Conservation (phyloP, 2,888 invertebrate species). For the Electrophaes corylata region DNA sequence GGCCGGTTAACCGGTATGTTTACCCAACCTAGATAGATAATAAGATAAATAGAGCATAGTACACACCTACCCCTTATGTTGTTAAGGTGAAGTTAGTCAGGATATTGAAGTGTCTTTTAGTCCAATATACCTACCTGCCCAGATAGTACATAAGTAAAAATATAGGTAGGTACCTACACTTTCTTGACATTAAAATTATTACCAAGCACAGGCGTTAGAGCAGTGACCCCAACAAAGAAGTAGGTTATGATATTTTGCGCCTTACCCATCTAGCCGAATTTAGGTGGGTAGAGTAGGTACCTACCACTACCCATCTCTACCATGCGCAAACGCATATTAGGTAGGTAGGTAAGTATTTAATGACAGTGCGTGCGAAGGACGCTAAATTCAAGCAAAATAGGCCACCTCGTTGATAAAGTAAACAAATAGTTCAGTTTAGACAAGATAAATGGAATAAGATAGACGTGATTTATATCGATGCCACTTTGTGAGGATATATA, state of each 20-base stretch:
- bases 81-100: too few species aligned
- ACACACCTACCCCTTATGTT: too few species aligned
- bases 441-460: conserved; percentile 42
- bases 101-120: too few species aligned
- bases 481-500: conserved; percentile 12
- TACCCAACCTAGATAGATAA: too few species aligned
- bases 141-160: too few species aligned
- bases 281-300: too few species aligned
- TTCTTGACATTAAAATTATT: conserved; percentile 70
- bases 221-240: conserved; percentile 61
- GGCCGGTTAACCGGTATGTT: too few species aligned
- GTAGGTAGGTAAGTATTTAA: conserved; percentile 50
- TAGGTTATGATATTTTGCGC: conserved; percentile 74
- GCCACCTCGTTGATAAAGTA: conserved; percentile 43
- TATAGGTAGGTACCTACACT: conserved; percentile 45
- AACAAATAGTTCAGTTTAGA: conserved; percentile 39
- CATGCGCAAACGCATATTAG: not conserved
- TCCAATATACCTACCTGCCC: too few species aligned
- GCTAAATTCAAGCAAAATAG: conserved; percentile 44
- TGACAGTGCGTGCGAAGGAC: conserved; percentile 54
- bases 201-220: conserved; percentile 59
- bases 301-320: not conserved
- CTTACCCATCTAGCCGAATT: too few species aligned
- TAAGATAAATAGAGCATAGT: too few species aligned
- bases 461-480: conserved; percentile 44